Conservation (phyloP, 2,113 vertebrate species). For the Tapirus terrestris region DNA sequence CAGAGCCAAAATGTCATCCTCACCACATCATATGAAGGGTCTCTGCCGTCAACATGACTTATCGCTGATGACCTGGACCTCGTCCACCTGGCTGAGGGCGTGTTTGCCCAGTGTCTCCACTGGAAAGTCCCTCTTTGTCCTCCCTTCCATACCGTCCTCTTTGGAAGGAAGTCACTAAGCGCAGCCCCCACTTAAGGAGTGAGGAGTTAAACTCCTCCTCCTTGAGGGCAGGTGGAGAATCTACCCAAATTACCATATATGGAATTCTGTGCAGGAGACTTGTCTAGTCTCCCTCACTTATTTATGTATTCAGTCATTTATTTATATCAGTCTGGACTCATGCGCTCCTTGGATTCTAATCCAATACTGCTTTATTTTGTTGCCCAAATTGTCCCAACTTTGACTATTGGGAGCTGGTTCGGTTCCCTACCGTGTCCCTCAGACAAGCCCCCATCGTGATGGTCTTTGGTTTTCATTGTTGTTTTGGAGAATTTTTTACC, state of each 20-base stretch:
- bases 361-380: background rate
- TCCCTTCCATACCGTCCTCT: too few species aligned
- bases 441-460: background rate
- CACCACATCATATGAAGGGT: background rate
- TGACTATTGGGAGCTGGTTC: background rate
- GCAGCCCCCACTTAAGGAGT: background rate
- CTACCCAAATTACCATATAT: too few species aligned
- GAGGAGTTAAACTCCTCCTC: background rate
- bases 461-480: background rate
- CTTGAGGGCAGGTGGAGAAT: background rate
- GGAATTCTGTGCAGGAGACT: background rate
- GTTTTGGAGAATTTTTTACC: background rate
- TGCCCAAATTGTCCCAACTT: background rate
- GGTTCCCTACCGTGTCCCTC: rapidly evolving
- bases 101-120: background rate
- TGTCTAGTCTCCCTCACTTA: background rate
- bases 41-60: background rate
- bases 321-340: background rate
- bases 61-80: rapidly evolving
- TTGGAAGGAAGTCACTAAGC: background rate
- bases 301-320: background rate
- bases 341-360: background rate
- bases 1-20: background rate
- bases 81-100: background rate
- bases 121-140: background rate